Evolutionary conservation across 2,797 vertebrate species (phyloP).

Genomic region (Spinus olivaceus): DNA sequence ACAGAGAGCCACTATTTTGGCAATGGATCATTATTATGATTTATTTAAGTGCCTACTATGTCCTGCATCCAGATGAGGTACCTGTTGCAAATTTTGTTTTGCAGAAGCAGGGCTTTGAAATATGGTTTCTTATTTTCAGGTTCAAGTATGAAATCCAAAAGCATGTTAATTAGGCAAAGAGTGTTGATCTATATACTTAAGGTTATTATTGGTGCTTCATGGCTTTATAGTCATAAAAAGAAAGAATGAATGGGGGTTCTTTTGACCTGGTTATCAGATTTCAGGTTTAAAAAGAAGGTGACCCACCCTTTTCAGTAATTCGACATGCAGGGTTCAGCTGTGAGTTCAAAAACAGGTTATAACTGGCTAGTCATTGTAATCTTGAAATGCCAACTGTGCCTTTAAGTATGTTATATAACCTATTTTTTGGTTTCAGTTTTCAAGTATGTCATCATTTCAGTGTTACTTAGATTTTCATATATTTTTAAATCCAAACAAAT

Average conservation of each 20-base stretch:
- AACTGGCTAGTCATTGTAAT: conserved; percentile 45
- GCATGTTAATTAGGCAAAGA: conserved; percentile 29
- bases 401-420: conserved; percentile 42
- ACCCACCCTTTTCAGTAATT: conserved; percentile 58
- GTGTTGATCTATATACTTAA: conserved; percentile 36
- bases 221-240: conserved; percentile 48
- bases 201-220: conserved; percentile 47
- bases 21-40: not conserved
- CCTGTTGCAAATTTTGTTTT: not conserved
- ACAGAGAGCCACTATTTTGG: not conserved
- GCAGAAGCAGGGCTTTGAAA: not conserved
- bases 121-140: not conserved
- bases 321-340: conserved; percentile 23
- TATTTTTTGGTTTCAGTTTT: conserved; percentile 45
- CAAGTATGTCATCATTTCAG: conserved; percentile 19
- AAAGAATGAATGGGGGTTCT: conserved; percentile 57
- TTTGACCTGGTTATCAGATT: conserved; percentile 61
- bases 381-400: conserved; percentile 36
- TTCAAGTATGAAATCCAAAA: conserved; percentile 42
- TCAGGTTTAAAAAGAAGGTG: conserved; percentile 56
- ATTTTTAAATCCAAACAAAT: conserved; percentile 42
- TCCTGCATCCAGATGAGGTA: not conserved
- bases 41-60: not conserved
- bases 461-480: conserved; percentile 21
- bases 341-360: conserved; percentile 54